These are phyloP conservation scores for Antechinus stuartii DNA, from an alignment of 2,113 vertebrate genomes.

Conservation along the genomic window DNA sequence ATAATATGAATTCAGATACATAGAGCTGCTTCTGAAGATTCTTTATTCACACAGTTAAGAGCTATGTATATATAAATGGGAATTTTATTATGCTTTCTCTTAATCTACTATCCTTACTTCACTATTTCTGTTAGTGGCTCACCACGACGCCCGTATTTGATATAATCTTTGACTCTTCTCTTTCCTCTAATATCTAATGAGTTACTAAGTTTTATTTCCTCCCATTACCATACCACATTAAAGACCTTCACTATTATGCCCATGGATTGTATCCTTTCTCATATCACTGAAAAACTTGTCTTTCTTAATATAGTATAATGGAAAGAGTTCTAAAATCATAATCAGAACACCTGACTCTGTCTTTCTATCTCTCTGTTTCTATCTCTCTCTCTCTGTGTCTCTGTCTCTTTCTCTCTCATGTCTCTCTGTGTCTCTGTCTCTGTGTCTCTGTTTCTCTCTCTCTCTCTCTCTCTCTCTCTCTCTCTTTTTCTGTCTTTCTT, in stretches of 20 bases:
- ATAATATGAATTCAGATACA: not conserved
- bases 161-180: not conserved
- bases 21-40: not conserved
- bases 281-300: not conserved
- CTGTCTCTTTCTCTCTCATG: no score
- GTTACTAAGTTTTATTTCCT: not conserved
- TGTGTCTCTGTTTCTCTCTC: no score
- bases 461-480: no score
- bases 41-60: not conserved
- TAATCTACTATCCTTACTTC: not conserved
- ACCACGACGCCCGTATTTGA: not conserved
- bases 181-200: not conserved
- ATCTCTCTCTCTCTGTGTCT: no score
- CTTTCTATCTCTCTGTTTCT: no score
- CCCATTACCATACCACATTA: not conserved
- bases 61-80: not conserved
- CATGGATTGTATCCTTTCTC: not conserved
- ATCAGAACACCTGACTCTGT: not conserved
- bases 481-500: no score
- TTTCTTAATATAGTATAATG: not conserved
- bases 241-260: not conserved
- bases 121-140: not conserved
- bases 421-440: no score
- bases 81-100: not conserved
- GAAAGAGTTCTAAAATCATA: not conserved